Evolutionary conservation across 92 coral and sea anemone genomes (phyloP), one percentile per base, ranked within the genome.

Genomic region (Porites cylindrica): DNA sequence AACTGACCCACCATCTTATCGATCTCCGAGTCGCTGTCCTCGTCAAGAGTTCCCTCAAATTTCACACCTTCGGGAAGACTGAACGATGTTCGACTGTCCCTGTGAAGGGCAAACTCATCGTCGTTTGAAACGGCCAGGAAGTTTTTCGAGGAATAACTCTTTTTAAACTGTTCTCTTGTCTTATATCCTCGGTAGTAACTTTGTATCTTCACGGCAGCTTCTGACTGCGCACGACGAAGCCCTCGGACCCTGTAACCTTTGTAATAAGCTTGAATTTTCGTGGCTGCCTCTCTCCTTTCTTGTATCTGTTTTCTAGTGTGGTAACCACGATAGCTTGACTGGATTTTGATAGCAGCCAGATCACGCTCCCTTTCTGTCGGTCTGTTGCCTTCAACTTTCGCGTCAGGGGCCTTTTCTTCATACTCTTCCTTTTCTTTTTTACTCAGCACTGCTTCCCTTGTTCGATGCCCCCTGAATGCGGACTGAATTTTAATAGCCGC

Each of bases 1-100:
- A 94, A 75, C 58, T 91, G 79, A 21, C 79, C 75, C 73, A 95
- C 93, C 66, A 93, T 89, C 74, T 93, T 95, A 16, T 95, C 98
- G 32, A 95, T 93, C 81, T 95, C 98, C 23, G 80, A 60, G 19
- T 95, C 98, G 72, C 98, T 95, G 74, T 95, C 98, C 12, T 94
- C 95, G 59, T 95, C 98, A 73, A 95, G 88, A 78, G 77, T 74
- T 0, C 92, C 98, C 75, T 95, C 98, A 82, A 95, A 95, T 71
- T 95, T 93, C 23, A 95, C 93, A 47, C 92, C 98, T 18, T 79
- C 98, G 1, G 98, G 94, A 32, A 95, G 89, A 74, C 98, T 95
- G 32, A 95, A 95, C 9, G 98, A 95, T 21, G 81, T 81, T 1
- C 98, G 85, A 61, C 93, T 93, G 78, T 94, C 96, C 10, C 91